phyloP scores from a whole-genome alignment of 2,113 vertebrate genomes.

The Podarcis muralis region DNA sequence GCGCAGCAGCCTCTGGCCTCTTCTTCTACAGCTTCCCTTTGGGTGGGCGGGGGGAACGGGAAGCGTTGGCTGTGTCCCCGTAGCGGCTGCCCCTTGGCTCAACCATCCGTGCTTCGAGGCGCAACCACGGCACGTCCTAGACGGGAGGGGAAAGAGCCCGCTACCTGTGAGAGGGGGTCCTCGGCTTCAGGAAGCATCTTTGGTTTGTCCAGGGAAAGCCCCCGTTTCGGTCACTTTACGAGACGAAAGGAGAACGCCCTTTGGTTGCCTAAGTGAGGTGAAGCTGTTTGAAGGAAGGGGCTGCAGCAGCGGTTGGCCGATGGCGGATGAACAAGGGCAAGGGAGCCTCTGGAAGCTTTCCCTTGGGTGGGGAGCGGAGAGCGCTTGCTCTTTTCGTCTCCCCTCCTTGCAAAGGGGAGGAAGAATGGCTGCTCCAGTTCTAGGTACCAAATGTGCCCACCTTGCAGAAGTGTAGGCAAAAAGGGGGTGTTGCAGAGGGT shows the following conservation, averaged over 20 bases:
- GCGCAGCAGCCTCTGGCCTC: conserved; percentile 67
- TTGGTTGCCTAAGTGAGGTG: conserved; percentile 53
- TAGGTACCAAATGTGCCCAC: conserved; percentile 46
- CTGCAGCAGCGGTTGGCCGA: conserved; percentile 50
- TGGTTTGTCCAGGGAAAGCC: conserved; percentile 66
- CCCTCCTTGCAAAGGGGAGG: conserved; percentile 54
- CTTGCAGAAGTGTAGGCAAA: conserved; percentile 34
- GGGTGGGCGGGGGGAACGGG: conserved; percentile 32
- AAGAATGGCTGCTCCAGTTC: conserved; percentile 53
- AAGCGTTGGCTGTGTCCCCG: background rate
- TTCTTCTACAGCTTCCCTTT: conserved; percentile 64
- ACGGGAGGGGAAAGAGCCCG: conserved; percentile 64
- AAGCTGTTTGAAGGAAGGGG: conserved; percentile 41
- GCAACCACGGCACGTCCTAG: conserved; percentile 61
- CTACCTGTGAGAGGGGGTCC: conserved; percentile 62
- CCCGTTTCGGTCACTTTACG: conserved; percentile 47
- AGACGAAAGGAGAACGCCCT: conserved; percentile 45
- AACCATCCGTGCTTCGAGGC: conserved; percentile 41
- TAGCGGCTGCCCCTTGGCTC: conserved; percentile 58
- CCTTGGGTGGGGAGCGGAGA: conserved; percentile 63
- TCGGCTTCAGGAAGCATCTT: conserved; percentile 61
- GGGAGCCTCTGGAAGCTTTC: conserved; percentile 59
- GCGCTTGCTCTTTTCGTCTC: conserved; percentile 52
- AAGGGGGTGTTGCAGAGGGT: conserved; percentile 43
- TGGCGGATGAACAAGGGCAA: conserved; percentile 46